Base-by-base conservation (phyloP, 2,113 vertebrate species). In the Poicephalus gulielmi region DNA sequence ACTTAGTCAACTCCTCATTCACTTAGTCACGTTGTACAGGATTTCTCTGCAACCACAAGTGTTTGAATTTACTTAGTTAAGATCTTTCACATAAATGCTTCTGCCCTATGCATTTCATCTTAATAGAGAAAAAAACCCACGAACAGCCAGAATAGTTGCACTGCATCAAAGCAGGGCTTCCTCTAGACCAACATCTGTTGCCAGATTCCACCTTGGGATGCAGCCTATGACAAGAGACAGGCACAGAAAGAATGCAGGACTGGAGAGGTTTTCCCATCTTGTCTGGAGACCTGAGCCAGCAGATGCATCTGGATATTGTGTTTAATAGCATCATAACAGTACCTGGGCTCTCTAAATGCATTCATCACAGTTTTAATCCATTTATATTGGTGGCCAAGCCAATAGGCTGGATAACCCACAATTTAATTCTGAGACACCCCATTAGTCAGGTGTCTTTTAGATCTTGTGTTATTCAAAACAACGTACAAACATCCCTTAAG, bases 341-440 rank as follows among this genome's bases (percentile, higher is more conserved):
- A 52, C 47, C 35, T 86, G 9, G 4, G 52, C 33, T 81, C 76
- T 88, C 41, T 23, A 52, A 46, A 94, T 62, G 35, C 52, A 80
- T 62, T 83, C 64, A 88, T 47, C 71, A 76, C 57, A 86, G 19
- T 73, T 83, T 69, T 92, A 82, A 92, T 52, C 68, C 73, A 86
- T 53, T 77, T 88, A 74, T 30, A 57, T 16, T 57, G 41, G 68
- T 2, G 1, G 53, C 20, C 71, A 86, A 86, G 59, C 24, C 49
- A 57, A 69, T 3, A 90, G 46, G 8, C 27, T 3, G 0, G 52
- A 69, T 70, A 88, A 80, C 24, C 79, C 63, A 63, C 18, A 88
- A 60, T 62, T 77, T 74, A 73, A 80, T 80, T 69, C 71, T 68
- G 76, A 95, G 53, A 86, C 22, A 73, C 35, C 41, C 39, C 39